Conservation (phyloP, 2,888 invertebrate genomes). For the Philhelius pedissequus region DNA sequence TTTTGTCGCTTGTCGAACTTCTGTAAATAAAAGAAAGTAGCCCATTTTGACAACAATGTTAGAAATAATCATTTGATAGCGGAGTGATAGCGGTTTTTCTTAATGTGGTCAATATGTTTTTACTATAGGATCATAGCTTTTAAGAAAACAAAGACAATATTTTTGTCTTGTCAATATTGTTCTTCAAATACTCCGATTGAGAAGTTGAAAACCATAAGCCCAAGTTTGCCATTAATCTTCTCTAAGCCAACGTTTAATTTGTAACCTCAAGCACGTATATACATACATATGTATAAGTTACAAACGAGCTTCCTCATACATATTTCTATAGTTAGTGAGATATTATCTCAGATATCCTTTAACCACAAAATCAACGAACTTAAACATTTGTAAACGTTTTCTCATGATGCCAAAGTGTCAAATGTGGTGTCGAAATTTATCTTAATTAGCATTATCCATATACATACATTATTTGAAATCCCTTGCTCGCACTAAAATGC, state of each 20-base stretch:
- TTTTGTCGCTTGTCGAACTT: too few species aligned
- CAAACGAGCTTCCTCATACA: background rate
- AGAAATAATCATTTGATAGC: too few species aligned
- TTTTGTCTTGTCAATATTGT: too few species aligned
- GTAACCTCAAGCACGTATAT: background rate
- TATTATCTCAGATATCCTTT: conserved; percentile 31
- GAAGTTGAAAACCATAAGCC: too few species aligned
- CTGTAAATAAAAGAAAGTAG: too few species aligned
- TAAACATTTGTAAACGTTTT: conserved; percentile 44
- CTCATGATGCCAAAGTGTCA: conserved; percentile 47
- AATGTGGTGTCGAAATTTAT: conserved; percentile 63
- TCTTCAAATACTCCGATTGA: too few species aligned
- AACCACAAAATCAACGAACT: conserved; percentile 49
- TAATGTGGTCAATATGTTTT: too few species aligned
- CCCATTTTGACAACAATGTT: too few species aligned
- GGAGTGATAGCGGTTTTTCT: too few species aligned
- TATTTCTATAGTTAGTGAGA: background rate
- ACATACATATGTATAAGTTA: background rate
- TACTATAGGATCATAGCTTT: too few species aligned
- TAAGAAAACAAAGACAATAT: too few species aligned
- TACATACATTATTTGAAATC: background rate
- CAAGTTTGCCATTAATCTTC: background rate
- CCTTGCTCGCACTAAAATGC: background rate
- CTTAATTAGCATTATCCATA: conserved; percentile 57
- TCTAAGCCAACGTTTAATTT: background rate